Base-by-base conservation (phyloP, 2,113 vertebrate species). In the Lamprologus callipterus region DNA sequence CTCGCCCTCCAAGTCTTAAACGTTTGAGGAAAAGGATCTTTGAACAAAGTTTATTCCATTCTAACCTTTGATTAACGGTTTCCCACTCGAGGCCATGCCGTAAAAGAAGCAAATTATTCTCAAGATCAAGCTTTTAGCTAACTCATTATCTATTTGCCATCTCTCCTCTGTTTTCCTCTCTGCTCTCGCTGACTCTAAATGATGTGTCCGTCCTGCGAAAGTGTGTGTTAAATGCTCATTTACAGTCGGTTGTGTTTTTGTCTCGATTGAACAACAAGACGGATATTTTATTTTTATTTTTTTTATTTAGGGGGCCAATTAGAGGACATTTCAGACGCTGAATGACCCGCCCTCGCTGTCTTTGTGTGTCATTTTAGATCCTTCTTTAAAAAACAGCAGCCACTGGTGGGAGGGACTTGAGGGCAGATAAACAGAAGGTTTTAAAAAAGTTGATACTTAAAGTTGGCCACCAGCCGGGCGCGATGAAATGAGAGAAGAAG, bases 11-110 rank as follows among this genome's bases (percentile, higher is more conserved):
- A 82, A 89, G 80, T 86, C 88, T 91, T 82, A 84, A 93, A 86
- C 86, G 85, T 94, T 92, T 95, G 88, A 83, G 87, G 65, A 85
- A 90, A 92, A 88, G 85, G 87, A 87, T 93, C 92, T 96, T 95
- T 95, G 93, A 95, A 94, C 91, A 93, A 94, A 93, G 84, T 94
- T 95, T 90, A 94, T 93, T 92, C 92, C 89, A 83, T 85, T 91
- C 91, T 73, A 95, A 95, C 92, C 94, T 95, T 94, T 95, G 94
- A 95, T 95, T 93, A 93, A 92, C 85, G 68, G 6, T 57, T 92
- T 85, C 84, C 86, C 85, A 89, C 90, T 93, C 82, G 85, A 93
- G 90, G 90, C 89, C 90, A 23, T 5, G 85, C 82, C 19, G 91
- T 87, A 81, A 88, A 89, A 93, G 89, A 83, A 94, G 87, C 86